Evolutionary conservation across 2,113 vertebrate species (phyloP).

Genomic region (Ceratotherium simum): DNA sequence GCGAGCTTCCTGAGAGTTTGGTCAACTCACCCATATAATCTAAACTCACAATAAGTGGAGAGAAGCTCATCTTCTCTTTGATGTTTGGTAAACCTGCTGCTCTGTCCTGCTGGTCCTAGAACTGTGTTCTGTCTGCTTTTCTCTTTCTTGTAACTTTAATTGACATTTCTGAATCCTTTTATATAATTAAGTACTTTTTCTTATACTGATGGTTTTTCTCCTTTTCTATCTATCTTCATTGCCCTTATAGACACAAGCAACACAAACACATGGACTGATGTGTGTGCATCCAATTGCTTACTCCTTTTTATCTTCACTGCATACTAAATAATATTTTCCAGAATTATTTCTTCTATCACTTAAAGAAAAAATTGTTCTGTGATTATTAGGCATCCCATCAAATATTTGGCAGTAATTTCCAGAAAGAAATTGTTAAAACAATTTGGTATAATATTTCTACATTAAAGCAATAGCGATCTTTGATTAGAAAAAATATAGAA

Average conservation of each 20-base stretch:
- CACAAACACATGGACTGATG: not conserved
- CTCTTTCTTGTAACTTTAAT: not conserved
- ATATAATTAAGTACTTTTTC: not conserved
- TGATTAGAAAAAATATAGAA: slow-evolving; percentile 60
- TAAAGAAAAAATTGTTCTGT: not conserved
- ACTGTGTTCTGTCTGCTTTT: not conserved
- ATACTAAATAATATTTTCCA: not conserved
- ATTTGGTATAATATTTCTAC: not conserved
- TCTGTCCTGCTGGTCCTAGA: not conserved
- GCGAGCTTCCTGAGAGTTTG: not conserved
- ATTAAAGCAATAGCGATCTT: not conserved
- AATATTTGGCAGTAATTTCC: not conserved
- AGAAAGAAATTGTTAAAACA: not conserved
- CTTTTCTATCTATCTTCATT: not conserved
- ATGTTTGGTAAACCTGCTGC: not conserved
- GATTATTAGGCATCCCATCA: not conserved
- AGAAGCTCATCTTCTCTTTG: not conserved
- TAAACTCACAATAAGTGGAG: not conserved
- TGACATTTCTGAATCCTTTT: not conserved
- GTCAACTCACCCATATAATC: not conserved
- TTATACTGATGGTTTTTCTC: not conserved
- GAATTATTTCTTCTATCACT: not conserved
- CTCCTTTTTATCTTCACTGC: not conserved
- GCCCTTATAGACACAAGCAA: not conserved
- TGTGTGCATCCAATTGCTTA: not conserved